These are phyloP conservation scores for Glossophaga mutica DNA, from an alignment of 2,797 vertebrate genomes.

Conservation along the genomic window DNA sequence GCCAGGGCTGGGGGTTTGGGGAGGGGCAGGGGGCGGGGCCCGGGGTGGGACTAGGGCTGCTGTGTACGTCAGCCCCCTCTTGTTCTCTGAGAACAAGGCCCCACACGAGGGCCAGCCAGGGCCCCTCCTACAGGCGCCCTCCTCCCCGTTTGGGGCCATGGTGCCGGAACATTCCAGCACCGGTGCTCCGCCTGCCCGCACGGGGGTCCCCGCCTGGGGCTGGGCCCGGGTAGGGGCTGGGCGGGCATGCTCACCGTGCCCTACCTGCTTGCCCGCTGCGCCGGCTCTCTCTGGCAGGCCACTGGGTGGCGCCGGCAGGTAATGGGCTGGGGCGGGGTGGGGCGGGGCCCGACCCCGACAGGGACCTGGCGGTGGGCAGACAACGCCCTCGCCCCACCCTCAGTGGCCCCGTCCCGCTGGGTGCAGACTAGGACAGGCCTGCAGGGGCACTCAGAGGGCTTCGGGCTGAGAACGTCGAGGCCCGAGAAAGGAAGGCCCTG, in stretches of 20 bases:
- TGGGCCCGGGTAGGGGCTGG: conserved; percentile 28
- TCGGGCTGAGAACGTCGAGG: neutral
- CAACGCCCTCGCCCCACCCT: neutral
- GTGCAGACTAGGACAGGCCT: accelerated
- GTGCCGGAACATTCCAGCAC: conserved; percentile 42
- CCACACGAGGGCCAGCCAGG: neutral
- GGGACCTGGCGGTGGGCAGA: no score
- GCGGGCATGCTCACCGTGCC: conserved; percentile 76
- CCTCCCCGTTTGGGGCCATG: conserved; percentile 31
- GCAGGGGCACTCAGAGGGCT: neutral
- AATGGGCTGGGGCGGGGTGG: neutral
- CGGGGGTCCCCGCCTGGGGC: neutral
- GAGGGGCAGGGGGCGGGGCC: neutral
- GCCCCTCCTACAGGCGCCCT: neutral
- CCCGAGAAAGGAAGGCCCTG: neutral
- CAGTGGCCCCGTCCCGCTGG: no score
- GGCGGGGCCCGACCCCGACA: neutral
- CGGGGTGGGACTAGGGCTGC: neutral
- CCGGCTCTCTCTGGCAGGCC: conserved; percentile 42
- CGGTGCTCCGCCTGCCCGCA: neutral
- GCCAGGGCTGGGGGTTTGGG: neutral
- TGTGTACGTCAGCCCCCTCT: conserved; percentile 24
- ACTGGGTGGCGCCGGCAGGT: conserved; percentile 21
- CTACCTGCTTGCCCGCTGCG: conserved; percentile 75
- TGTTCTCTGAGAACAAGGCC: neutral